Base-by-base conservation (phyloP, 2,113 vertebrate genomes). In the Antechinus stuartii region DNA sequence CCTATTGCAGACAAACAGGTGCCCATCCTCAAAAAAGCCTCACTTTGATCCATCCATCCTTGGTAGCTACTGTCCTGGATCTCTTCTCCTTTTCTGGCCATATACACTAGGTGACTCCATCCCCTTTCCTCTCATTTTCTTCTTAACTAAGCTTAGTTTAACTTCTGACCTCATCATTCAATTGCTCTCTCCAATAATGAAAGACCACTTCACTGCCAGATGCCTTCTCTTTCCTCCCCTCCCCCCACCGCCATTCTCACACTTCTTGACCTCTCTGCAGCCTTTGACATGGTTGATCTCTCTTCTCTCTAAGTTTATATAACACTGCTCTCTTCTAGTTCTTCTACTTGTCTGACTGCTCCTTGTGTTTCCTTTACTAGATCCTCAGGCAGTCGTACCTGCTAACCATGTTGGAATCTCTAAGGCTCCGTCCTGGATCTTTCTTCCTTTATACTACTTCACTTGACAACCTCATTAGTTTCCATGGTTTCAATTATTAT, bases 171-270 rank as follows among this genome's bases (percentile, higher is more conserved):
- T 30, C 27, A 68, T 68, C 61, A 68, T 35, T 68, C 61, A 35
- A 68, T 10, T 27, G 26, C 26, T 57, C 56, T 57, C 56, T 57
- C 26, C 26, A 25, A 56, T 57, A 26, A 57, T 57, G 56, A 57
- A 27, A 25, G 24, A 56, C 55, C 24, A 56, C 56, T 27, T 68
- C 30, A 26, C 14, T 68, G 61, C 61, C 61, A 68, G 14, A 68
- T 68, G 2, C 61, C 57, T 35, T 14, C 14, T 14, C 8, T 5
- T 0, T 0, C 0, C 14, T 14, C 8, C 49, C 2, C 4, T 7
- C 49, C 49, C 49, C 49, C 49, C 49, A 12, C 47, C 47, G 4
- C 47, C 47, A 68, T 35, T 35, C 12, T 68, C 61, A 68, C 35
- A 35, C 61, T 68, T 68, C 61, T 68, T 68, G 61, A 68, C 61